These are phyloP conservation scores for Paratilapia polleni DNA, from an alignment of 2,113 vertebrate genomes.

Conservation along the genomic window DNA sequence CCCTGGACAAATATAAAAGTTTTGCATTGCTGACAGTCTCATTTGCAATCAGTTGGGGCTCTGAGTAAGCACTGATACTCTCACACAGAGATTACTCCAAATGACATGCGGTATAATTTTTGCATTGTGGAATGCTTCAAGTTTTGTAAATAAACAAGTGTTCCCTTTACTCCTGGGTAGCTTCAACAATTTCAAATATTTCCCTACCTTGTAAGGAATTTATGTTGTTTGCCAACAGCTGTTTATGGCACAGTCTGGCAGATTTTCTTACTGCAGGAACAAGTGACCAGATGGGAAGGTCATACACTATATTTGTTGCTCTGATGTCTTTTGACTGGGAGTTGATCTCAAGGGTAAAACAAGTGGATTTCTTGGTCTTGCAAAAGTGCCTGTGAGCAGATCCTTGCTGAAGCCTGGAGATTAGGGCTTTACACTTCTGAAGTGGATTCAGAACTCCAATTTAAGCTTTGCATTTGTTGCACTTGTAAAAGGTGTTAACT, in stretches of 20 bases:
- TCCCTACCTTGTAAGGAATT: not conserved
- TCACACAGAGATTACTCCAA: not conserved
- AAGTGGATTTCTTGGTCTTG: not conserved
- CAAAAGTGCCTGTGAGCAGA: not conserved
- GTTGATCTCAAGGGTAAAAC: not conserved
- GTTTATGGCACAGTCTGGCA: not conserved
- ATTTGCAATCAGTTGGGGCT: not conserved
- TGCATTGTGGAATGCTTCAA: not conserved
- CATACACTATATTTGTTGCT: not conserved
- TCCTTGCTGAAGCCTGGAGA: not conserved
- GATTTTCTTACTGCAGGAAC: not conserved
- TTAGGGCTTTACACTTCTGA: not conserved
- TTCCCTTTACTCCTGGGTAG: not conserved
- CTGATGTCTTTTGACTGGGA: not conserved
- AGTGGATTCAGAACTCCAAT: not conserved
- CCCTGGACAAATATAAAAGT: not conserved
- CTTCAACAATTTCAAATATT: not conserved
- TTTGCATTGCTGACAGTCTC: not conserved
- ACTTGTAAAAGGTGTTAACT: not conserved
- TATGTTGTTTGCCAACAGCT: slow-evolving; percentile 7
- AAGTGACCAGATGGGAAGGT: not conserved
- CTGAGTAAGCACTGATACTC: not conserved
- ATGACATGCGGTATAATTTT: not conserved
- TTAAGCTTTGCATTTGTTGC: not conserved
- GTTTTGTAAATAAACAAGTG: not conserved